These are phyloP conservation scores for Strigamia maritima DNA, from an alignment of 2,888 invertebrate species.

Conservation along the genomic window DNA sequence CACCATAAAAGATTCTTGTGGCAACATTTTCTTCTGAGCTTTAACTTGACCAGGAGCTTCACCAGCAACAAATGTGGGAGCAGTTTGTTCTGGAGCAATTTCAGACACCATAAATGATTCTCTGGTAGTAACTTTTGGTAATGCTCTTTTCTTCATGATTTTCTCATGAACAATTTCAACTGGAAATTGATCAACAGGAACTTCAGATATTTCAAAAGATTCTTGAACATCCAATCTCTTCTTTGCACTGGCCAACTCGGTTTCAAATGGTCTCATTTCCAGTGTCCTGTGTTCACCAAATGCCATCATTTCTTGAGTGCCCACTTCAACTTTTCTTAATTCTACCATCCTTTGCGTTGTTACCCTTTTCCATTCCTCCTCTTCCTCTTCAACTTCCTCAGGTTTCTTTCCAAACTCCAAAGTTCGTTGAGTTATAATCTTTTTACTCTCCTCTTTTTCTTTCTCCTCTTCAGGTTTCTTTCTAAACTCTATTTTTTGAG, in stretches of 20 bases:
- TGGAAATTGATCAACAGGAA: slow-evolving; percentile 23
- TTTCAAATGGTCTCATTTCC: not conserved
- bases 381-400: slow-evolving; percentile 35
- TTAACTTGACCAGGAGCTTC: slow-evolving; percentile 28
- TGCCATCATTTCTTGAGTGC: slow-evolving; percentile 8
- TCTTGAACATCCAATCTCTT: slow-evolving; percentile 12
- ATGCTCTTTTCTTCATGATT: slow-evolving; percentile 17
- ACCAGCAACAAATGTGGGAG: not conserved
- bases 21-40: not conserved
- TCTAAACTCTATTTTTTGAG: not conserved
- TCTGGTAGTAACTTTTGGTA: slow-evolving; percentile 43
- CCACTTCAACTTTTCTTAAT: slow-evolving; percentile 17
- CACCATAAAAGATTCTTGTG: not conserved
- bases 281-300: slow-evolving; percentile 37
- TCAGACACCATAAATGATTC: slow-evolving; percentile 45
- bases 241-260: not conserved
- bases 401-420: slow-evolving; percentile 29
- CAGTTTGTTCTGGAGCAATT: slow-evolving; percentile 40
- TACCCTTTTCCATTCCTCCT: not conserved
- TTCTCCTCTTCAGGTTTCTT: slow-evolving; percentile 37
- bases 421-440: not conserved
- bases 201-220: slow-evolving; percentile 15
- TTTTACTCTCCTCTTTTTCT: too few species aligned
- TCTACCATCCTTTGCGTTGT: not conserved
- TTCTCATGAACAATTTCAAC: slow-evolving; percentile 25